Evolutionary conservation across 2,888 invertebrate genomes (phyloP).

Genomic region (Spicauda simplicius): DNA sequence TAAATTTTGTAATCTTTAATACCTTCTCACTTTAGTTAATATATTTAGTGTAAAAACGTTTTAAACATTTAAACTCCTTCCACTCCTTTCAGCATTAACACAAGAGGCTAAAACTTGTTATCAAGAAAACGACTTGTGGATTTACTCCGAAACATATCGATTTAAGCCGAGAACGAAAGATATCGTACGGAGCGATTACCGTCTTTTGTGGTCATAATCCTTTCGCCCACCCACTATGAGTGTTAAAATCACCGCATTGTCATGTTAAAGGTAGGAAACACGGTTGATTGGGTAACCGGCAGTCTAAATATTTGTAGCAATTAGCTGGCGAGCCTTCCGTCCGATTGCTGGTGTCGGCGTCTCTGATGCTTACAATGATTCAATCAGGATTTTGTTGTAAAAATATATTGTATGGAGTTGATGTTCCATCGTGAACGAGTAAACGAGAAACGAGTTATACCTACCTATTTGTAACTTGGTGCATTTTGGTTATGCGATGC

Average conservation of each 20-base stretch:
- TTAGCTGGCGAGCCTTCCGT: conserved; percentile 44
- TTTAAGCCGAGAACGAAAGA: conserved; percentile 24
- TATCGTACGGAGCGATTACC: conserved; percentile 8
- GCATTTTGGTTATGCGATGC: too few relatives aligned
- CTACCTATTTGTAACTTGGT: too few relatives aligned
- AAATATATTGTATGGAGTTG: background rate
- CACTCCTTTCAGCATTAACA: conserved; percentile 5
- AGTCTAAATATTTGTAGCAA: conserved; percentile 59
- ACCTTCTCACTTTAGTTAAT: too few relatives aligned
- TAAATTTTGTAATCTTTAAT: too few relatives aligned
- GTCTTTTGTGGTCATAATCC: conserved; percentile 27
- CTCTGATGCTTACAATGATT: conserved; percentile 9
- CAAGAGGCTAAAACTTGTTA: conserved; percentile 16
- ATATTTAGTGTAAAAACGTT: background rate
- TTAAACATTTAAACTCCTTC: conserved; percentile 21
- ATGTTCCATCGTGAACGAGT: background rate
- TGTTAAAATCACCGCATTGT: background rate
- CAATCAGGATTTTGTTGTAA: background rate
- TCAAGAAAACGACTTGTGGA: conserved; percentile 15
- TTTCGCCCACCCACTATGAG: conserved; percentile 30
- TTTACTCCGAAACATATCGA: conserved; percentile 13
- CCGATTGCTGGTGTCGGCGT: background rate
- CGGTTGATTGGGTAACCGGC: conserved; percentile 6
- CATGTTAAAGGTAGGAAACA: conserved; percentile 4
- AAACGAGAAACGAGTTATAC: background rate